Evolutionary conservation across 2,113 vertebrate genomes (phyloP), one percentile per base, ranked within the genome.

Genomic region (Fulmarus glacialis): DNA sequence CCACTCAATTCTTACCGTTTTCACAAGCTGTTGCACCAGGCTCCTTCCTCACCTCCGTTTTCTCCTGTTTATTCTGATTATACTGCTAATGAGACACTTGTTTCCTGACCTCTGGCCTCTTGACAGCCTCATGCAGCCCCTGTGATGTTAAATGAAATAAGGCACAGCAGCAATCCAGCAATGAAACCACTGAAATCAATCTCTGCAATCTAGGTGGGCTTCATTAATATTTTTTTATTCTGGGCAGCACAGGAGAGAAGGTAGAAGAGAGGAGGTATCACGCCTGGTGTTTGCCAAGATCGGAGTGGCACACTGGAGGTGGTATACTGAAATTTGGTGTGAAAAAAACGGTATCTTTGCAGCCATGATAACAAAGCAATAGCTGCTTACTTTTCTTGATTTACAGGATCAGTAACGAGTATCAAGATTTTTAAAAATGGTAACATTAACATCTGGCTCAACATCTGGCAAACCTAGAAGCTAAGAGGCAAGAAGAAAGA

Each of bases 51-150:
- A 66, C 45, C 67, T 88, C 40, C 15, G 0, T 82, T 88, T 92
- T 80, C 74, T 90, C 79, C 79, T 18, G 0, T 88, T 86, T 88
- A 73, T 83, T 88, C 92, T 70, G 71, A 81, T 73, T 32, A 29
- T 85, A 87, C 82, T 93, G 78, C 70, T 97, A 95, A 97, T 89
- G 90, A 94, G 93, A 86, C 63, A 62, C 67, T 78, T 83, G 50
- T 64, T 89, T 73, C 29, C 67, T 95, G 90, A 93, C 92, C 95
- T 90, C 71, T 90, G 88, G 67, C 85, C 71, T 83, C 85, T 78
- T 43, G 62, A 48, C 81, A 87, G 66, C 78, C 34, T 85, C 78
- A 21, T 55, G n/a, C 71, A 88, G 85, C 66, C 90, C n/a, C 58
- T 73, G 74, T 34, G 67, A 93, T 86, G 85, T 83, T 80, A 90